phyloP scores from a whole-genome alignment of 1,140 invertebrate species.

The Drosophila ambigua region DNA sequence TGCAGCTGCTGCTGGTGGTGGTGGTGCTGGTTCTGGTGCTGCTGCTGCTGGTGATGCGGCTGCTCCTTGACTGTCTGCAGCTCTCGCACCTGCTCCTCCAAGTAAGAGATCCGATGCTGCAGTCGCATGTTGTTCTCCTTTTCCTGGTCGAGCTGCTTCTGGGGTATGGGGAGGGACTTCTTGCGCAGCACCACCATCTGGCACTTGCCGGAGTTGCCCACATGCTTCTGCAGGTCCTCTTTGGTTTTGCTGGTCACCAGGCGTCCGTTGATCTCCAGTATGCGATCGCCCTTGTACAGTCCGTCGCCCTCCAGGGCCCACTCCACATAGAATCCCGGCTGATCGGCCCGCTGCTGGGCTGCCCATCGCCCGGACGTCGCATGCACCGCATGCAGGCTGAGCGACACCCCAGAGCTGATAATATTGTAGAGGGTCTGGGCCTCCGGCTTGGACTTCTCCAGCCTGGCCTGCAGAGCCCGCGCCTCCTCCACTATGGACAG shows the following conservation, averaged over 20 bases:
- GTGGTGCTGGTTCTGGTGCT: conserved; percentile 24
- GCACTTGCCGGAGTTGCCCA: conserved; percentile 80
- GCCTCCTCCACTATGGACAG: conserved; percentile 93
- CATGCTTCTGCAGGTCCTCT: conserved; percentile 86
- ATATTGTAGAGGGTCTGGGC: conserved; percentile 75
- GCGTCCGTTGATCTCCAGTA: conserved; percentile 93
- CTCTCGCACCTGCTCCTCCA: conserved; percentile 93
- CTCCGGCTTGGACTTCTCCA: conserved; percentile 86
- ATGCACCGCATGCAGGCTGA: conserved; percentile 87
- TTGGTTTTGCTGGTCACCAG: conserved; percentile 88
- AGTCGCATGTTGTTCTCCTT: conserved; percentile 92
- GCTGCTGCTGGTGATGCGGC: conserved; percentile 24
- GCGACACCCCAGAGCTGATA: conserved; percentile 80
- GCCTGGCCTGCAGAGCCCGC: conserved; percentile 89
- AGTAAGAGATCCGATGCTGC: conserved; percentile 93
- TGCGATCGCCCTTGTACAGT: conserved; percentile 90
- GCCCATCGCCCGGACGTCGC: conserved; percentile 87
- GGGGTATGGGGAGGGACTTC: conserved; percentile 66
- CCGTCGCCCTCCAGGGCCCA: conserved; percentile 91
- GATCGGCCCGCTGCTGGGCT: conserved; percentile 85
- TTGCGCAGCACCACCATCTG: conserved; percentile 86
- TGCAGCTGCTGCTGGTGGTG: conserved; percentile 29
- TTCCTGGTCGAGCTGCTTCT: conserved; percentile 73
- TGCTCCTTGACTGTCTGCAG: conserved; percentile 84
- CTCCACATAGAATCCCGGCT: conserved; percentile 88